phyloP scores from a whole-genome alignment of 2,797 vertebrate genomes.

The Acrossocheilus fasciatus region DNA sequence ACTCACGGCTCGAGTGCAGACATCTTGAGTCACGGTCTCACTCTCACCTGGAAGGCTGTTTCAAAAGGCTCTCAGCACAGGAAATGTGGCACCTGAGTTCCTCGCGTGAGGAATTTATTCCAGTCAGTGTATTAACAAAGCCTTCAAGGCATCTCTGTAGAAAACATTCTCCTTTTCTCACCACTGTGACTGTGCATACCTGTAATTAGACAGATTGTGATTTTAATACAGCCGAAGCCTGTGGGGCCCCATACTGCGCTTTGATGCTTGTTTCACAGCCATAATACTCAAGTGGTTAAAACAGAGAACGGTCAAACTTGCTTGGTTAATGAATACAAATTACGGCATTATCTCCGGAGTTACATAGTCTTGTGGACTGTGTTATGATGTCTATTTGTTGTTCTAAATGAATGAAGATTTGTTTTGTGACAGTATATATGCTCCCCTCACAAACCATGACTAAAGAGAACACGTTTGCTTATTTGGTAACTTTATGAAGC shows the following conservation, averaged over 20 bases:
- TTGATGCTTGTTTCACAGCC: conserved; percentile 56
- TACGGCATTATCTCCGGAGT: conserved; percentile 13
- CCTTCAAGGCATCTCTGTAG: conserved; percentile 50
- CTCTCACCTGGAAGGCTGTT: conserved; percentile 56
- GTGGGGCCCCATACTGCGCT: conserved; percentile 37
- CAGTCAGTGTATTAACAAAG: conserved; percentile 44
- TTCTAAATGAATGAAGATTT: conserved; percentile 10
- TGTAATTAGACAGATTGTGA: conserved; percentile 61
- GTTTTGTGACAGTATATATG: conserved; percentile 4
- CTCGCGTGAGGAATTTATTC: conserved; percentile 44
- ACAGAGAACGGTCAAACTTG: background rate
- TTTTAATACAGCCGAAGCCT: conserved; percentile 47
- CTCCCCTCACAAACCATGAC: conserved; percentile 3
- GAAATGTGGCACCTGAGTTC: conserved; percentile 35
- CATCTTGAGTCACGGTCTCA: conserved; percentile 49
- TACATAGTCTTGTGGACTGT: background rate
- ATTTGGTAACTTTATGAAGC: background rate
- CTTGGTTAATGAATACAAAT: conserved; percentile 33
- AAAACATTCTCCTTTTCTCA: conserved; percentile 53
- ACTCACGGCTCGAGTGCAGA: conserved; percentile 53
- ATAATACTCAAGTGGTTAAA: conserved; percentile 12
- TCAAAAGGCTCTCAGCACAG: conserved; percentile 45
- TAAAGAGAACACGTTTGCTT: conserved; percentile 11
- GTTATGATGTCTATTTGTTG: conserved; percentile 6
- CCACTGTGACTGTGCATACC: conserved; percentile 52